Conservation (phyloP, 2,797 vertebrate species). For the Ctenosaura bakeri region DNA sequence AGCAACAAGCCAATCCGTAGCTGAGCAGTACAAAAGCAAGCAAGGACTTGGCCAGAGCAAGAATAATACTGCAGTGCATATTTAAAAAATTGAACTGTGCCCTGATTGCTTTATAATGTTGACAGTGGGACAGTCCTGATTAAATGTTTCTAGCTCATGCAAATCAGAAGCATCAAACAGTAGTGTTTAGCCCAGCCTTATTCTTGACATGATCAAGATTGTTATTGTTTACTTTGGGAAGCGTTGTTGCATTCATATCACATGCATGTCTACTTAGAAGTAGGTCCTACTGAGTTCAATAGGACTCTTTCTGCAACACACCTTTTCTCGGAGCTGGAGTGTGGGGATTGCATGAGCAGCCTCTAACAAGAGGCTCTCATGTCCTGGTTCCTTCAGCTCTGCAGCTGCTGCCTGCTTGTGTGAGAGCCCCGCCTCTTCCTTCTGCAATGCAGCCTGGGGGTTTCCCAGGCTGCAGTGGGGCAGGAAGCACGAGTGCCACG, state of each 20-base stretch:
- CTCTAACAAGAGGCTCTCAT: no score
- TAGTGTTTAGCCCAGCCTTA: not conserved
- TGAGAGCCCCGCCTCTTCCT: no score
- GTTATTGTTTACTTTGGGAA: not conserved
- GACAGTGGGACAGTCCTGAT: not conserved
- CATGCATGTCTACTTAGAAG: not conserved
- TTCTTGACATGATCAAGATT: not conserved
- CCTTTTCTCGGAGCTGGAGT: no score
- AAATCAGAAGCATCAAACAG: not conserved
- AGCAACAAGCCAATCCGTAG: not conserved
- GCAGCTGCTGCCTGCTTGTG: no score
- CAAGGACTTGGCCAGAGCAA: no score
- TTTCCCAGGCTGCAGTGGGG: no score
- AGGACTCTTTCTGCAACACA: no score
- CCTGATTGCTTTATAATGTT: not conserved
- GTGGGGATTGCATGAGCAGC: no score
- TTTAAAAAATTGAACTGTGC: not conserved
- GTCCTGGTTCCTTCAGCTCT: no score
- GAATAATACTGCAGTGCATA: not conserved
- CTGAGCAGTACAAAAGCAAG: no score
- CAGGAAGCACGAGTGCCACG: no score
- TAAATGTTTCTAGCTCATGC: not conserved
- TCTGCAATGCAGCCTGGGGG: no score
- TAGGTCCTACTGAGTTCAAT: not conserved
- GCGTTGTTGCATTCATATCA: not conserved